These are phyloP conservation scores for Rhinogobio ventralis DNA, from an alignment of 2,797 vertebrate species.

Conservation along the genomic window DNA sequence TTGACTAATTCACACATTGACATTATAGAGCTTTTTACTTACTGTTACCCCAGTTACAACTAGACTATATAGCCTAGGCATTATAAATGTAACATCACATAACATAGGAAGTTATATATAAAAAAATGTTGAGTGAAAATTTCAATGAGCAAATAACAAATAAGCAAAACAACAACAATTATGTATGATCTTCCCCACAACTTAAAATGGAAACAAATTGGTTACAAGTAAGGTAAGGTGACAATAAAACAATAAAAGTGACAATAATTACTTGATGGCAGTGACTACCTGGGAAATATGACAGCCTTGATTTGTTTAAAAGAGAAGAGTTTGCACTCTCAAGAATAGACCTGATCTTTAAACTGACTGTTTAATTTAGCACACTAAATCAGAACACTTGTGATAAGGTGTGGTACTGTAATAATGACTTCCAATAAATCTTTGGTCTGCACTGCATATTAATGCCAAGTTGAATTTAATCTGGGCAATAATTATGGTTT, in stretches of 20 bases:
- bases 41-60: neutral
- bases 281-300: conserved; percentile 6
- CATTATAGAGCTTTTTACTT: neutral
- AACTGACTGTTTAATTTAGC: conserved; percentile 53
- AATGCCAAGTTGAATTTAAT: conserved; percentile 58
- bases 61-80: neutral
- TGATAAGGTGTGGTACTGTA: conserved; percentile 52
- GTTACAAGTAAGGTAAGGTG: neutral
- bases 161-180: neutral
- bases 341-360: conserved; percentile 39
- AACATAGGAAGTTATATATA: neutral
- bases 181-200: neutral
- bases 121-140: neutral
- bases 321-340: conserved; percentile 11
- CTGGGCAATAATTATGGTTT: conserved; percentile 58
- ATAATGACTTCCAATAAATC: conserved; percentile 59
- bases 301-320: conserved; percentile 40
- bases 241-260: neutral
- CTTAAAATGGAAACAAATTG: neutral
- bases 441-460: conserved; percentile 59
- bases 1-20: neutral
- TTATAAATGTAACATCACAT: neutral
- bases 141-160: neutral
- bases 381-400: conserved; percentile 58
- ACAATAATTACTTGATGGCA: conserved; percentile 11